Evolutionary conservation across 2,888 invertebrate species (phyloP).

Genomic region (Drosophila aldrichi): DNA sequence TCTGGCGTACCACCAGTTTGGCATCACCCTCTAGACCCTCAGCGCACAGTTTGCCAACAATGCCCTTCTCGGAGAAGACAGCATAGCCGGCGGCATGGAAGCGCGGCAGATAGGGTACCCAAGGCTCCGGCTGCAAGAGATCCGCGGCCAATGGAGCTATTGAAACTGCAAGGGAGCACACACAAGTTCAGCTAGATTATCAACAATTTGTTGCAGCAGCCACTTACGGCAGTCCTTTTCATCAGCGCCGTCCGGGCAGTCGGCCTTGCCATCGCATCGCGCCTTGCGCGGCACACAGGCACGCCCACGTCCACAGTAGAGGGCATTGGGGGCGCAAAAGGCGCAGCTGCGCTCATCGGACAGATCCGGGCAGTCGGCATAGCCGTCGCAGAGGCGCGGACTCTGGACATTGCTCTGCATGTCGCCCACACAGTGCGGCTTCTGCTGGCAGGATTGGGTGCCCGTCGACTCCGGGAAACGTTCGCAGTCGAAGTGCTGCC

Average conservation of each 20-base stretch:
- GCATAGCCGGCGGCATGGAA: conserved; percentile 93
- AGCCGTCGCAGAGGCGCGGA: conserved; percentile 93
- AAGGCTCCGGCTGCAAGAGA: conserved; percentile 88
- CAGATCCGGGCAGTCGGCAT: conserved; percentile 93
- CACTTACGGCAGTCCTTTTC: conserved; percentile 94
- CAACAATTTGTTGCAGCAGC: neutral
- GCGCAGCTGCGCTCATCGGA: conserved; percentile 92
- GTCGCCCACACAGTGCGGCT: conserved; percentile 92
- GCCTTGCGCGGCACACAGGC: conserved; percentile 90
- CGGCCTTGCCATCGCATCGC: conserved; percentile 92
- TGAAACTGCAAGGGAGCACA: conserved; percentile 87
- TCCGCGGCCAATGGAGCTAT: conserved; percentile 90
- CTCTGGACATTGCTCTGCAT: conserved; percentile 91
- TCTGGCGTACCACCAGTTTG: conserved; percentile 86
- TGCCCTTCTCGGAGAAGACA: conserved; percentile 93
- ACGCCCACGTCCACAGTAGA: conserved; percentile 93
- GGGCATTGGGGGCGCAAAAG: conserved; percentile 90
- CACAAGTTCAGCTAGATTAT: neutral
- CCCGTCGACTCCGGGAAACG: conserved; percentile 92
- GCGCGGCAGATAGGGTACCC: conserved; percentile 89
- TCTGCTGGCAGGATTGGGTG: conserved; percentile 90
- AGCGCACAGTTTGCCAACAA: conserved; percentile 92
- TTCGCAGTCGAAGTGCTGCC: conserved; percentile 91
- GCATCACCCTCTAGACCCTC: conserved; percentile 90
- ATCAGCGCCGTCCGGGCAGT: conserved; percentile 95